Conservation (phyloP, 1,140 invertebrate species). For the Melipona quadrifasciata region DNA sequence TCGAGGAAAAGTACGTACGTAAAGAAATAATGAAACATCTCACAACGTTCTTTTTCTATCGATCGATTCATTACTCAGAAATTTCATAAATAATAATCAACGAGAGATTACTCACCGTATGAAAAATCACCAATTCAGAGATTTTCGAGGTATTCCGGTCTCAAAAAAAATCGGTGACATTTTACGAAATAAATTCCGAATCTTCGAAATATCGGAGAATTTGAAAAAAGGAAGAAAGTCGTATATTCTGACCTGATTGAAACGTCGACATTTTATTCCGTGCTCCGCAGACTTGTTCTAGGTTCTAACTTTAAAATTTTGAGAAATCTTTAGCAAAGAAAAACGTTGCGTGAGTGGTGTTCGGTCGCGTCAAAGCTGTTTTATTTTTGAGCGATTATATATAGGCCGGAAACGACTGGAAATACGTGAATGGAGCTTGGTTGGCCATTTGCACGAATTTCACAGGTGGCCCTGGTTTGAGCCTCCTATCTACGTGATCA, state of each 20-base stretch:
- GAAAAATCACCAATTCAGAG: neutral
- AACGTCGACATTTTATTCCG: no score
- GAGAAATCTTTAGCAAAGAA: neutral
- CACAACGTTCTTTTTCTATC: neutral
- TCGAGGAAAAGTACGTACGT: neutral
- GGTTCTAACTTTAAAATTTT: neutral
- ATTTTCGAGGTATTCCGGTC: neutral
- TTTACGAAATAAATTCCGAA: neutral
- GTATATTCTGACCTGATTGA: no score
- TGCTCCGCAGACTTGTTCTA: neutral
- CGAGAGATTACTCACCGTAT: neutral
- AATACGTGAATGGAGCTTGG: neutral
- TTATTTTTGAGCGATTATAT: neutral
- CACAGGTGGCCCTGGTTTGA: neutral
- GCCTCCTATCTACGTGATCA: slow-evolving; percentile 6
- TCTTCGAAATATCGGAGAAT: neutral
- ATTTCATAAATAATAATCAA: neutral
- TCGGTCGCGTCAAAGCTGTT: no score
- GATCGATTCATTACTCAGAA: neutral
- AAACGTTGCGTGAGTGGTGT: neutral
- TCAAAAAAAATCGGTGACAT: neutral
- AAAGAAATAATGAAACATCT: neutral
- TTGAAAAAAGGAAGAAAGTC: no score
- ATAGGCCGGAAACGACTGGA: neutral
- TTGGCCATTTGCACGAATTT: slow-evolving; percentile 25